Evolutionary conservation across 1,140 invertebrate species (phyloP), one percentile per base, ranked within the genome.

Genomic region (Trachelipus rathkii): DNA sequence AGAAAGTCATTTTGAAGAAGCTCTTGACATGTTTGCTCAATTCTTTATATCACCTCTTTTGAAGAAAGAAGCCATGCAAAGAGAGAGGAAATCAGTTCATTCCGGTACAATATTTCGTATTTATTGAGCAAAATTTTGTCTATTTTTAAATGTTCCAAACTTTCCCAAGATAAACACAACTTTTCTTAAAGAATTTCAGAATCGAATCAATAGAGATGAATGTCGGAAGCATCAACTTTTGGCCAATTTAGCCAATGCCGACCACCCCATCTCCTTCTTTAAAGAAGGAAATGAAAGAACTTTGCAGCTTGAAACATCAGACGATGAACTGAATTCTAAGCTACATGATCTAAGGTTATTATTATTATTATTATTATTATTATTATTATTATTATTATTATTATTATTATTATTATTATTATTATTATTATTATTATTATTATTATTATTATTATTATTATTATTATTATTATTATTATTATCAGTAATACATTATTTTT

Each of bases 1-100:
- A 60, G 79, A 81, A 69, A 66, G 68, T 85, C 96, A 45, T 94
- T 97, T 43, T 86, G 91, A 10, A 91, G 95, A 7, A 91, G 92
- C 43, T 87, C 92, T 82, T 82, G 83, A 74, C 83, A 91, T 96
- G 81, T 99, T 99, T 89, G 89, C 95, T 0, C 95, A 99, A 84
- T 98, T 99, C 87, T 99, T 99, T 86, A 88, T 95, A 46, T 86
- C 87, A 9, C 97, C 97, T 0, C 86, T 98, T 0, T 98, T 99
- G 90, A 91, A 90, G 82, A 88, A 91, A 82, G 91, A 93, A 78
- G 91, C 94, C 0, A 96, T 96, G 87, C 89, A 92, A 68, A 87
- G 94, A 33, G 95, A 98, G 86, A 87, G 95, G n/a, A 92, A 95
- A 85, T 91, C 95, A 0, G 92, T 98, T 6, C 92, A 97, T 84